These are phyloP conservation scores for Rugalucina vietnamica DNA, from an alignment of 2,888 invertebrate genomes.

Conservation along the genomic window DNA sequence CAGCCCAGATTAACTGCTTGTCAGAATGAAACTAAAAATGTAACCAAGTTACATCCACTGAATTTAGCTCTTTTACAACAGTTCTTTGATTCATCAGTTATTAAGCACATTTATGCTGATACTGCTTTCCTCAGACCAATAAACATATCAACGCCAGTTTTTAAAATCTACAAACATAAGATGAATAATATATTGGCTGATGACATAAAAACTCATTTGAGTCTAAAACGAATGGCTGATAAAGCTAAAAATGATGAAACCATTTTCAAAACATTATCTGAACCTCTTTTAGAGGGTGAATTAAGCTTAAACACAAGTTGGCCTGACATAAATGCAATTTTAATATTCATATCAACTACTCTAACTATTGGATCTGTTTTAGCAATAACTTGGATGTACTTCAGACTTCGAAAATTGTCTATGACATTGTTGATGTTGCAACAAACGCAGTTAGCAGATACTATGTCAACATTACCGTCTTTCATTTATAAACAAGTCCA, in stretches of 20 bases:
- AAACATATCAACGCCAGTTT: constrained; percentile 34
- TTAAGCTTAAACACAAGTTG: neutral
- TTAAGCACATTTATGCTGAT: constrained; percentile 25
- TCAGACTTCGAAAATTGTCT: neutral
- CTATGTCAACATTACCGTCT: neutral
- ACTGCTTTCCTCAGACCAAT: constrained; percentile 24
- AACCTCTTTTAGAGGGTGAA: constrained; percentile 21
- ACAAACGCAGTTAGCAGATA: constrained; percentile 9
- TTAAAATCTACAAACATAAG: constrained; percentile 32
- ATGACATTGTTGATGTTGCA: neutral
- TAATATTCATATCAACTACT: neutral
- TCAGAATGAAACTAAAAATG: neutral
- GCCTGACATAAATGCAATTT: constrained; percentile 28
- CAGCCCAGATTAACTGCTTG: constrained; percentile 17
- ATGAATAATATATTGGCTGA: constrained; percentile 23
- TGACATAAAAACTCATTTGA: constrained; percentile 29
- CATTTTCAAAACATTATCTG: constrained; percentile 16
- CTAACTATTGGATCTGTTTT: neutral
- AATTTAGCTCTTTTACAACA: constrained; percentile 37
- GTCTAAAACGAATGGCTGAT: constrained; percentile 21
- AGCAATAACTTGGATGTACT: neutral
- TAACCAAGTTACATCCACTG: constrained; percentile 35
- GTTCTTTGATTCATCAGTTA: constrained; percentile 23
- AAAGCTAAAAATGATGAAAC: constrained; percentile 31
- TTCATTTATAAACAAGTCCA: constrained; percentile 14